Evolutionary conservation across 2,888 invertebrate species (phyloP), one percentile per base, ranked within the genome.

Genomic region (Drosophila eohydei): DNA sequence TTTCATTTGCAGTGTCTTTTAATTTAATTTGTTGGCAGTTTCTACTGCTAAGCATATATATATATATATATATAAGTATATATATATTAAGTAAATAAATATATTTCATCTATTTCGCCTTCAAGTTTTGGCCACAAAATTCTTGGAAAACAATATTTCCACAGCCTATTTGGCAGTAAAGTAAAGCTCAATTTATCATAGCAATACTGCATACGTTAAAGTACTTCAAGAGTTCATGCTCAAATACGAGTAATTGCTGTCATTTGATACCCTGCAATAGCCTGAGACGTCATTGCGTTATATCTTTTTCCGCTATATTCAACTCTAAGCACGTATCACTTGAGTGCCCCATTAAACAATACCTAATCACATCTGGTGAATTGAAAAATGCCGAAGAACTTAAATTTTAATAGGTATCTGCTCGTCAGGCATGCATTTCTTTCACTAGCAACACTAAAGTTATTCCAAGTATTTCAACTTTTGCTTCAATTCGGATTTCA

Each of bases 121-220:
- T 50, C 16, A 50, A 50, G 32, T 48, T 32, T 16, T 50, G 11
- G 6, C 50, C 50, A 50, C 50, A 50, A 50, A 50, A 50, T 50
- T 50, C 50, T 50, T 50, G 50, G 16, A 16, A 50, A 50, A 50
- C 32, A 32, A 21, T 5, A 50, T 32, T 12, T 50, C 16, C 50
- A 16, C 50, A 32, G 50, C 50, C 50, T 50, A 50, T 16, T 32
- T 16, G 48, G 9, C 50, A 50, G 48, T 48, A 0, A 32, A 50
- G 14, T 3, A 5, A 44, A 44, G 43, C 43, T 8, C n/a, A 28
- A 46, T 36, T 36, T 36, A 12, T 36, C 36, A 36, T 36, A 2
- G 12, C 12, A 36, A 36, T 36, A 12, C 36, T 36, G 46, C 46
- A 28, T 28, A 50, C 32, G 11, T 50, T 50, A 50, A 50, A 50